Conservation (phyloP, 2,797 vertebrate species). For the Myiothlypis chrysogaster region DNA sequence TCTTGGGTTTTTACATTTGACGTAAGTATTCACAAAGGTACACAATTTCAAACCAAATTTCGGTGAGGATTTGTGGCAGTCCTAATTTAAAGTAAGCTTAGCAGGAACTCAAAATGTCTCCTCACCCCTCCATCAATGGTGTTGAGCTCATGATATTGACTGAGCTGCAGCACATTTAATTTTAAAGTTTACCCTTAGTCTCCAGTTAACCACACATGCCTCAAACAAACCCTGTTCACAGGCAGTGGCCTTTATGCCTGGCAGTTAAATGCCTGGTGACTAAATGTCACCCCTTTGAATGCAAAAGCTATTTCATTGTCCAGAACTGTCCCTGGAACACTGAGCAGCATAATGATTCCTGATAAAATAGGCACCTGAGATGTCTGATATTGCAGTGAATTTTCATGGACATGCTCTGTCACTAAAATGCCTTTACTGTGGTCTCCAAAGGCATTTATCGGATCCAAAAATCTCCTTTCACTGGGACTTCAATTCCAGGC, state of each 20-base stretch:
- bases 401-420: neutral
- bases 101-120: neutral
- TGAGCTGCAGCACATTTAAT: neutral
- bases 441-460: neutral
- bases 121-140: neutral
- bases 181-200: neutral
- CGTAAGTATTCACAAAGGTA: neutral
- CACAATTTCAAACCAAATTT: neutral
- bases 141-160: neutral
- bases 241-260: neutral
- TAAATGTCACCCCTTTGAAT: conserved; percentile 3
- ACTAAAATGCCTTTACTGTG: neutral
- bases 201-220: neutral
- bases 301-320: conserved; percentile 26
- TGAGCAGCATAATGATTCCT: conserved; percentile 20
- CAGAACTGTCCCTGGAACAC: conserved; percentile 20
- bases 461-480: neutral
- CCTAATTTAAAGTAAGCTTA: neutral
- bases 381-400: neutral
- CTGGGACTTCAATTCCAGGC: neutral
- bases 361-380: conserved; percentile 33
- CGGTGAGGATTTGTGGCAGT: neutral
- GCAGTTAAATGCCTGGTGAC: neutral
- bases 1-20: neutral
- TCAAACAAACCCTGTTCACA: neutral